phyloP scores from a whole-genome alignment of 2,113 vertebrate species.

The Salvelinus sp. region DNA sequence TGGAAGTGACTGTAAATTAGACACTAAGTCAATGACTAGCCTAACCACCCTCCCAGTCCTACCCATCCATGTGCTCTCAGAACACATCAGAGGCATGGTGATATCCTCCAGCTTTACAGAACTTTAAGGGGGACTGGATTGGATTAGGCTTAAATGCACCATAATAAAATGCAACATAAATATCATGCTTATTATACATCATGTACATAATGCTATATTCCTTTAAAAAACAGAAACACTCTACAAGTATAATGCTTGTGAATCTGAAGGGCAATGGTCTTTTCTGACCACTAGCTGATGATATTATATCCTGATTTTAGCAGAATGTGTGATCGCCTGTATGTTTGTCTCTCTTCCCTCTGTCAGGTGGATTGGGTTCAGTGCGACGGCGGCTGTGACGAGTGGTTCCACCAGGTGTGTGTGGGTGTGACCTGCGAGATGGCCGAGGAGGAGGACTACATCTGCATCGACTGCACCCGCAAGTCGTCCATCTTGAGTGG shows the following conservation, averaged over 20 bases:
- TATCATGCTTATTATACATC: too few relatives aligned
- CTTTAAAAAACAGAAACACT: too few relatives aligned
- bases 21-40: constrained; percentile 58
- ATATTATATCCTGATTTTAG: too few relatives aligned
- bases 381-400: constrained; percentile 96
- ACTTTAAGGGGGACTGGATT: too few relatives aligned
- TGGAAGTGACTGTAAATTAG: neutral
- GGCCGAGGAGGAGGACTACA: constrained; percentile 98
- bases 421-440: constrained; percentile 97
- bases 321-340: neutral
- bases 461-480: constrained; percentile 90
- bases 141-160: too few relatives aligned
- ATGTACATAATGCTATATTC: too few relatives aligned
- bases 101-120: too few relatives aligned
- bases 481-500: constrained; percentile 58
- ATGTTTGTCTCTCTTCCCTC: constrained; percentile 24
- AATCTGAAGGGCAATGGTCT: too few relatives aligned
- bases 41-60: neutral
- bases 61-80: constrained; percentile 25
- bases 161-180: too few relatives aligned
- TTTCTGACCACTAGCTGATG: too few relatives aligned
- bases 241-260: too few relatives aligned
- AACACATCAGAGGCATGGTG: constrained; percentile 20
- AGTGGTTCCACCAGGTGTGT: constrained; percentile 99
- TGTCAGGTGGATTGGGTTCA: constrained; percentile 98